Base-by-base conservation (phyloP, 2,113 vertebrate species). In the Saccopteryx leptura region DNA sequence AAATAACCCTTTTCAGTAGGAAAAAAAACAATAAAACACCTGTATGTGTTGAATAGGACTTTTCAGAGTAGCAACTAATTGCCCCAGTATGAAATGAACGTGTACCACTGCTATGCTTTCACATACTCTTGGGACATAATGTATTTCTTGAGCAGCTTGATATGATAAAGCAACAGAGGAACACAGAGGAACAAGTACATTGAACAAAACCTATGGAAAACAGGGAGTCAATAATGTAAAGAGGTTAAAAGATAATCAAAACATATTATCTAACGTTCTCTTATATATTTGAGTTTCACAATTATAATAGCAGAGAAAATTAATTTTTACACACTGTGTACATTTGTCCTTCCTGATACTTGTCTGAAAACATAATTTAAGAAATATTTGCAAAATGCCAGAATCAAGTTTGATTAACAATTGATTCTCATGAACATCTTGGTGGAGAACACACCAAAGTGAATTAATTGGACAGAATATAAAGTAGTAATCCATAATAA, bases 1-100 rank as follows among this genome's bases (percentile, higher is more conserved):
- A 98, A 98, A 98, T 98, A 0, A 89, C 74, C 89, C 97, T 98
- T 97, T 88, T 97, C 80, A 66, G 88, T 98, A 96, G 95, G 97
- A 98, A 94, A 98, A 88, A 98, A 98, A 98, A 98, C 0, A 0
- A 98, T 96, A 94, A 98, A 98, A 98, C 75, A 98, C 83, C 39
- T 96, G 97, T 90, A 94, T 84, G 71, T 96, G 68, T 9, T 5
- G 94, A 98, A 96, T 81, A 94, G 82, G 89, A 97, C 80, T 96
- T 98, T 98, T 98, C 95, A 96, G 96, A 97, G 96, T 56, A 98
- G 80, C 80, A 98, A 97, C 96, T 98, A 96, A 96, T 86, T 97
- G 60, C 97, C 91, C 83, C 92, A 92, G 28, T 69, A 78, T 97
- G 95, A 97, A 98, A 97, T 94, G 96, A 98, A 97, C 94, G 91